These are phyloP conservation scores for Macropis europaea DNA, from an alignment of 2,888 invertebrate species.

Conservation along the genomic window DNA sequence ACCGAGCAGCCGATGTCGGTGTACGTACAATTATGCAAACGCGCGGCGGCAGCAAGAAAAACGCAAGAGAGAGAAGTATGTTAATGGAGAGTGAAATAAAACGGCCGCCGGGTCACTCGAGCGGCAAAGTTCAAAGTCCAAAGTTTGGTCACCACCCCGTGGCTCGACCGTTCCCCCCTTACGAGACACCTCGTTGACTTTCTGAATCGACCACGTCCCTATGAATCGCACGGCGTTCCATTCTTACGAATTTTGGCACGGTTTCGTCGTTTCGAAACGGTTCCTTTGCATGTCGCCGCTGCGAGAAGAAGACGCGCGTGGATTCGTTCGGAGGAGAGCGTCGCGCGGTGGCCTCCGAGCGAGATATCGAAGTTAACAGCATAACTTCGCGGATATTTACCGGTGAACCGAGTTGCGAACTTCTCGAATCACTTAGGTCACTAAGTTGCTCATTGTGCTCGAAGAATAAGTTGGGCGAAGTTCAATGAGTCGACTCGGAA, in stretches of 20 bases:
- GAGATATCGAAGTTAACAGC: constrained; percentile 37
- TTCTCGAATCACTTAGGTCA: constrained; percentile 53
- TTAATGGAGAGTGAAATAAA: constrained; percentile 78
- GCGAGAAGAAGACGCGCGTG: not conserved
- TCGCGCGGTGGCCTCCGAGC: constrained; percentile 18
- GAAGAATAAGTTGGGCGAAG: constrained; percentile 50
- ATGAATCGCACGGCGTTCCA: not conserved
- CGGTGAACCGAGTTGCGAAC: constrained; percentile 39
- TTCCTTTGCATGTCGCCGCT: too few relatives aligned
- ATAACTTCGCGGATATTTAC: constrained; percentile 46
- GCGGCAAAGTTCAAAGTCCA: constrained; percentile 76
- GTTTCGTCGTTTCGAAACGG: too few relatives aligned
- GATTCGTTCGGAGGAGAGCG: not conserved
- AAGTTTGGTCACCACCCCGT: constrained; percentile 69
- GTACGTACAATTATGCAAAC: constrained; percentile 71
- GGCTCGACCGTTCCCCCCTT: constrained; percentile 1
- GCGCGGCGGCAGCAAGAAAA: constrained; percentile 65
- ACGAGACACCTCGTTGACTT: constrained; percentile 36
- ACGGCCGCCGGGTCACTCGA: constrained; percentile 70
- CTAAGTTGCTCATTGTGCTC: constrained; percentile 54
- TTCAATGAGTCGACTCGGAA: constrained; percentile 45
- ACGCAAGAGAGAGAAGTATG: constrained; percentile 73
- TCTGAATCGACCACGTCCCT: not conserved
- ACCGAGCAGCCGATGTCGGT: not conserved
- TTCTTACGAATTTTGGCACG: not conserved